These are phyloP conservation scores for Mastomys natalensis DNA, from an alignment of 2,113 vertebrate species.

Conservation along the genomic window DNA sequence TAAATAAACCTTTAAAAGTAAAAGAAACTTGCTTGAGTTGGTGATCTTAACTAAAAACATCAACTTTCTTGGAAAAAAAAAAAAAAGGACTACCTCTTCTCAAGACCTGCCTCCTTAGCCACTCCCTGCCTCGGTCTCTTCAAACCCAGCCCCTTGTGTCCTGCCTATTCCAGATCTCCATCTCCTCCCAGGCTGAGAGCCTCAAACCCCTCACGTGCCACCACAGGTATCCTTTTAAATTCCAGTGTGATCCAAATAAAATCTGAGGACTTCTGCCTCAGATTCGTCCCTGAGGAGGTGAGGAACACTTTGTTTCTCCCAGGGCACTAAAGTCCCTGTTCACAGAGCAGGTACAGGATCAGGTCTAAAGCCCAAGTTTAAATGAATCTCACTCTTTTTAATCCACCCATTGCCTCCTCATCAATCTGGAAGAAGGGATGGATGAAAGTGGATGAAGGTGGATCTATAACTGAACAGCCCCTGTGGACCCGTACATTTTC, in stretches of 20 bases:
- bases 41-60: no score
- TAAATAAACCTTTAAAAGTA: no score
- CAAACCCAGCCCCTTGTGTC: background rate
- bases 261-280: background rate
- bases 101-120: background rate
- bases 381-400: background rate
- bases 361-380: background rate
- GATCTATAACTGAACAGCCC: fast-evolving
- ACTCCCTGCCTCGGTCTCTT: background rate
- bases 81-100: background rate
- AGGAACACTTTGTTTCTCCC: background rate
- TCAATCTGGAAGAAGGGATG: background rate
- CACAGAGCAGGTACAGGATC: background rate
- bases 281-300: background rate
- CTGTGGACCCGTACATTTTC: background rate
- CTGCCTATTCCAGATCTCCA: background rate
- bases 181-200: background rate
- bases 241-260: background rate
- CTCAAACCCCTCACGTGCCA: background rate
- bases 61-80: no score
- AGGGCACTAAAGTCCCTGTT: background rate
- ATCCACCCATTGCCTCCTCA: background rate
- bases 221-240: background rate
- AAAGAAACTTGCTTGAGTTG: no score
- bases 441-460: background rate